Percentiles rank a stretch among this genome's conserved stretches.
These are phyloP conservation scores for Axis porcinus DNA, from an alignment of 2,113 vertebrate genomes.

Conservation along the genomic window DNA sequence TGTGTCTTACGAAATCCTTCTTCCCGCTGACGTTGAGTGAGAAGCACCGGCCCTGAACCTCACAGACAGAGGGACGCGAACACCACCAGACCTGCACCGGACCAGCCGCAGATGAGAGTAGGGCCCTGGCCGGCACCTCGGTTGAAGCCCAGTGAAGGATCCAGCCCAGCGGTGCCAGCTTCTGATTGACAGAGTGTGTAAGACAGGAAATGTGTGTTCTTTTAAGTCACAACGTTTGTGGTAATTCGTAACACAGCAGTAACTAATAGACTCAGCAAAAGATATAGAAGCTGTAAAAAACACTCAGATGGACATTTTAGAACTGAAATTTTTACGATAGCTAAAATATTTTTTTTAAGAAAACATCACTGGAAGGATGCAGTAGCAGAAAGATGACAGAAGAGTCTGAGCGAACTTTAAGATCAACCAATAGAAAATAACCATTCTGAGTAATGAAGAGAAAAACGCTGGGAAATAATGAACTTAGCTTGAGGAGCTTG, in stretches of 20 bases:
- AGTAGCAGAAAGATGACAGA: neutral
- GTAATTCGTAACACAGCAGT: neutral
- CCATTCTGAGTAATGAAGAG: neutral
- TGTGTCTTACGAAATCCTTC: neutral
- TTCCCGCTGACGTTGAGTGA: neutral
- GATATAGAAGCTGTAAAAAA: neutral
- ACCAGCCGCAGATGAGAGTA: neutral
- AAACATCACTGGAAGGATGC: neutral
- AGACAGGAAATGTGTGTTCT: neutral
- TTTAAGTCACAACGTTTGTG: neutral
- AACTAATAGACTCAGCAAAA: neutral
- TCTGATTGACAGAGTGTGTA: neutral
- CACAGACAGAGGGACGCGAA: neutral
- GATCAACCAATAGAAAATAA: neutral
- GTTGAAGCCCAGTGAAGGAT: neutral
- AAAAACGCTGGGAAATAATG: neutral
- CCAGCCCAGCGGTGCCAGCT: neutral
- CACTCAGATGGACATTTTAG: neutral
- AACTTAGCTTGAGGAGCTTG: neutral
- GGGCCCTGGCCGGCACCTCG: neutral
- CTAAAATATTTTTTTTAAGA: neutral
- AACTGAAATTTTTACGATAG: neutral
- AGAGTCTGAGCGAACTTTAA: neutral
- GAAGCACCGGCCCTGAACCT: neutral
- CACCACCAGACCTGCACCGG: neutral